phyloP scores from a whole-genome alignment of 2,888 invertebrate species.

The Apocheima hispidaria region DNA sequence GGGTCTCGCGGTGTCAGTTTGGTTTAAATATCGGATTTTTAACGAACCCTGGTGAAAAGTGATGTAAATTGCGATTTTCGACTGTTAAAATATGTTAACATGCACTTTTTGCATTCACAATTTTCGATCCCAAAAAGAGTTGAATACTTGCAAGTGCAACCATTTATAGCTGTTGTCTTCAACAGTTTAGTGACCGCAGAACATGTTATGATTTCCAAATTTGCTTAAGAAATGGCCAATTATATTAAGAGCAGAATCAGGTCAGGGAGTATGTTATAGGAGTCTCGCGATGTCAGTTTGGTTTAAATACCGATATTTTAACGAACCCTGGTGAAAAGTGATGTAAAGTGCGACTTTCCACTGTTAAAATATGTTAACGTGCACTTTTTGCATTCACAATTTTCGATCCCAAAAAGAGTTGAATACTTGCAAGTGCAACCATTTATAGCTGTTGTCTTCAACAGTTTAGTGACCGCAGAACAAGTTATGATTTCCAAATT shows the following conservation, averaged over 20 bases:
- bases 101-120: not conserved
- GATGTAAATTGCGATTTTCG: too few species aligned
- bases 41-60: too few species aligned
- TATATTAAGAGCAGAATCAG: too few species aligned
- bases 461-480: conserved; percentile 22
- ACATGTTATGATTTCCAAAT: conserved; percentile 19
- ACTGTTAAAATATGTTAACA: not conserved
- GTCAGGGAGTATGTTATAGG: too few species aligned
- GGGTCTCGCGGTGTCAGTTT: too few species aligned
- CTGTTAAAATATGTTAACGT: not conserved
- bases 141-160: not conserved
- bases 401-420: conserved; percentile 22
- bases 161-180: conserved; percentile 1
- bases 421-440: not conserved
- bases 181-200: conserved; percentile 22
- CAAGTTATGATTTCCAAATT: conserved; percentile 19
- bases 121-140: conserved; percentile 22
- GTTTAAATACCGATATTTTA: too few species aligned
- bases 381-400: not conserved
- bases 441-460: conserved; percentile 1
- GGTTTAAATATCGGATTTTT: too few species aligned
- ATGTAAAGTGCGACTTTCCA: too few species aligned
- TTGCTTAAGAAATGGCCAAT: conserved; percentile 39
- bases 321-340: too few species aligned
- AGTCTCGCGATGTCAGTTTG: too few species aligned